These are phyloP conservation scores for Anarhynchus alexandrinus DNA, from an alignment of 2,113 vertebrate species.

Conservation along the genomic window DNA sequence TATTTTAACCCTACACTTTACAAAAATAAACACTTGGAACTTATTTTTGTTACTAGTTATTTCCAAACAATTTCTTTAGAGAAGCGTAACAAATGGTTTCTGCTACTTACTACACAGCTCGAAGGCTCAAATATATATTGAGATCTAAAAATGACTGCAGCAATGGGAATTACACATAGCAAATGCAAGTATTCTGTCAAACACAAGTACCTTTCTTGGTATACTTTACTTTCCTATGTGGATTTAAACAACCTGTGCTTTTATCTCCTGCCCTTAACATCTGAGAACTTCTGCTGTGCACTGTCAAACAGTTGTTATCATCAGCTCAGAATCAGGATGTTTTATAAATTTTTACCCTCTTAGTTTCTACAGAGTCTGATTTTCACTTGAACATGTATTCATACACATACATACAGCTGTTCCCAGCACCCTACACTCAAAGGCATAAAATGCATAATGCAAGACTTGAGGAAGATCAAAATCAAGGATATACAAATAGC, in stretches of 20 bases:
- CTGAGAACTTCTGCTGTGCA: background rate
- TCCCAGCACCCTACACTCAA: background rate
- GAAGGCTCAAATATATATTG: background rate
- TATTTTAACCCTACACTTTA: slow-evolving; percentile 17
- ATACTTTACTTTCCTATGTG: background rate
- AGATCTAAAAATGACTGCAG: background rate
- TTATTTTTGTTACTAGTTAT: background rate
- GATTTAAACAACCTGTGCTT: background rate
- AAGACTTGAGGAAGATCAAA: background rate
- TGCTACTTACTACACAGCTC: background rate
- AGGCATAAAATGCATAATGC: background rate
- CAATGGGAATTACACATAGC: background rate
- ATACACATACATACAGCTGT: background rate
- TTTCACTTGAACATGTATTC: background rate
- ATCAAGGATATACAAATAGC: background rate
- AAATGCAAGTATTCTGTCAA: background rate
- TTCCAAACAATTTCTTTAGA: background rate
- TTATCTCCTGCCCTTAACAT: background rate
- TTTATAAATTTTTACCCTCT: background rate
- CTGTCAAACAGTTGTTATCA: background rate
- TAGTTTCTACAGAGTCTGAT: background rate
- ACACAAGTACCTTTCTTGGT: background rate
- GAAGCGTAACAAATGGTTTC: background rate
- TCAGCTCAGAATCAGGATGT: background rate
- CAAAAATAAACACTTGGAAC: background rate